phyloP scores from a whole-genome alignment of 2,113 vertebrate genomes.

The Trematomus loennbergii region DNA sequence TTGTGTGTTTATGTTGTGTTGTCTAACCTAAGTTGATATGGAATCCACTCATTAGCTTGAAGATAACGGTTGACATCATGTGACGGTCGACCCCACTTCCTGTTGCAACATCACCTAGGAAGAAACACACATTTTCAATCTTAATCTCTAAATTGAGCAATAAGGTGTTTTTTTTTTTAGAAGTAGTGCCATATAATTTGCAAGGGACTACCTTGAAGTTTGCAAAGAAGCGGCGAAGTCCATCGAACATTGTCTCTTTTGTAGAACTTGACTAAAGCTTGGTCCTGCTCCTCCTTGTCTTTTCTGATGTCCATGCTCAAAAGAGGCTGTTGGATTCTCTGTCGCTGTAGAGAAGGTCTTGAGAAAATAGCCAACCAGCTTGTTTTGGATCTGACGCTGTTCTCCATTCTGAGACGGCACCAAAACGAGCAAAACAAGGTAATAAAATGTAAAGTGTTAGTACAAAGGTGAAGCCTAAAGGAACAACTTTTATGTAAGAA shows the following conservation, averaged over 20 bases:
- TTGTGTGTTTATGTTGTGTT: background rate
- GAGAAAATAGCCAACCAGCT: slow-evolving; percentile 38
- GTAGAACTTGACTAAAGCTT: slow-evolving; percentile 46
- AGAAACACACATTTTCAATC: background rate
- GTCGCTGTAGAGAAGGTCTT: slow-evolving; percentile 36
- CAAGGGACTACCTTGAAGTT: slow-evolving; percentile 30
- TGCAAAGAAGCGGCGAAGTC: slow-evolving; percentile 33
- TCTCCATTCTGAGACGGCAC: slow-evolving; percentile 42
- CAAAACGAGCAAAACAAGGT: slow-evolving; percentile 6
- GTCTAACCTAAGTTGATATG: slow-evolving; percentile 52
- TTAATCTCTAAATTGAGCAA: background rate
- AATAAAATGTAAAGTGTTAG: background rate
- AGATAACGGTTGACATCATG: slow-evolving; percentile 60
- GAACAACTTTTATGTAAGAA: background rate
- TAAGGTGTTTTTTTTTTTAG: background rate
- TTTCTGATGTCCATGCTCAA: slow-evolving; percentile 53
- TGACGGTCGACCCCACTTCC: slow-evolving; percentile 56
- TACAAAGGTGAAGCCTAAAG: background rate
- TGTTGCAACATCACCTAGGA: slow-evolving; percentile 50
- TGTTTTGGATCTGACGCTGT: slow-evolving; percentile 47
- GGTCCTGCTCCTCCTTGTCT: slow-evolving; percentile 53
- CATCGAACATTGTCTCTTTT: slow-evolving; percentile 43
- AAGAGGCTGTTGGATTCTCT: slow-evolving; percentile 7
- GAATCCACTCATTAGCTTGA: slow-evolving; percentile 56
- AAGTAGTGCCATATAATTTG: background rate